Evolutionary conservation across 2,113 vertebrate genomes (phyloP).

Genomic region (Psilopsiagon aurifrons): DNA sequence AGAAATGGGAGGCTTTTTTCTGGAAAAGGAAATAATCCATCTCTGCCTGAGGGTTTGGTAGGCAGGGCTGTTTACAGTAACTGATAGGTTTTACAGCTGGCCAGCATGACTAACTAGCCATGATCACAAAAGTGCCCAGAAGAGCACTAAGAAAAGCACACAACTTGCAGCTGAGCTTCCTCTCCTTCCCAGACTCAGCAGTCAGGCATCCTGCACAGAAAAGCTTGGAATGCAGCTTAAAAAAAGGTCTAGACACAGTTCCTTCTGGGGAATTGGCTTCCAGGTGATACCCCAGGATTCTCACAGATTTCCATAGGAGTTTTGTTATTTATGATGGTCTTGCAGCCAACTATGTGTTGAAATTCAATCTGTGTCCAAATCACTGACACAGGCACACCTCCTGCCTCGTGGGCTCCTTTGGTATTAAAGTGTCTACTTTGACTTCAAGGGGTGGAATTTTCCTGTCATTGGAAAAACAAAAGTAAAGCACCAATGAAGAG

Average conservation of each 20-base stretch:
- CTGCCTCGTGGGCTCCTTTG: background rate
- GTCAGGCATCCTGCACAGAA: background rate
- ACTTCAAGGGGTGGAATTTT: background rate
- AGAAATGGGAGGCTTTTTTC: background rate
- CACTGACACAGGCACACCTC: background rate
- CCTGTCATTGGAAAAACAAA: background rate
- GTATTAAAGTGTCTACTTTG: background rate
- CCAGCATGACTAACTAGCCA: background rate
- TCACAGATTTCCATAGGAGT: background rate
- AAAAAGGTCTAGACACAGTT: fast-evolving
- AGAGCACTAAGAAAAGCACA: background rate
- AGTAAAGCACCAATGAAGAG: conserved; percentile 59
- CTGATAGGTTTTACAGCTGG: background rate
- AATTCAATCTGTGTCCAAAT: background rate
- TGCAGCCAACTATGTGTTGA: background rate
- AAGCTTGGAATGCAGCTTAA: background rate
- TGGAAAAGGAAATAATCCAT: background rate
- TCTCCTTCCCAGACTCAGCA: background rate
- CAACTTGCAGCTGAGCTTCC: background rate
- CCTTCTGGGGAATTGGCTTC: background rate
- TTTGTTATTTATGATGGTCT: background rate
- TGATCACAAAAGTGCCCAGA: background rate
- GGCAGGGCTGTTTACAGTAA: background rate
- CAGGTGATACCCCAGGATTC: background rate
- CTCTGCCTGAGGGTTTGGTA: background rate